Evolutionary conservation across 2,888 invertebrate genomes (phyloP), one percentile per base, ranked within the genome.

Genomic region (Falcaria lacertinaria): DNA sequence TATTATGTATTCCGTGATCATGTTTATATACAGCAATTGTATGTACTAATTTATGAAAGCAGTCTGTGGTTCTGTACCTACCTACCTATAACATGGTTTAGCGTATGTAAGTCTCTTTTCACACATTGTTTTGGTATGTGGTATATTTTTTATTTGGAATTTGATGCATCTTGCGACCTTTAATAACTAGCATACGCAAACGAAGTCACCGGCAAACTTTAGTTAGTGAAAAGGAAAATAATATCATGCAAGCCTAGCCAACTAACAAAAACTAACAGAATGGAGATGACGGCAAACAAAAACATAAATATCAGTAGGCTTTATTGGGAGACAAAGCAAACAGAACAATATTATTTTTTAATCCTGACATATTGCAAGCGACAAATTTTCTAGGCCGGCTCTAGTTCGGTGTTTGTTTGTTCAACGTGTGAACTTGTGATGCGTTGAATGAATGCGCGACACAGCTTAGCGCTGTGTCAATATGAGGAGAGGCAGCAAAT

Each of bases 301-400:
- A n/a, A 25, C 14, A 22, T 22, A 28, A 25, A 25, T 11, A 6
- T 4, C 1, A n/a, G 5, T 5, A 5, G 35, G 48, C 51, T 48
- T 53, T 52, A 57, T 60, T 57, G 55, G 47, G 47, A 54, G 53
- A 56, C 62, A 63, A 65, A 64, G 57, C 60, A 65, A 64, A 57
- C 60, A 54, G 61, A 57, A 60, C 57, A 65, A 73, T 76, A 78
- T 79, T 74, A 77, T 79, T 80, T 80, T 78, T 77, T 82, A 83
- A 85, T 80, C 83, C 82, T 69, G 57, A 69, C 82, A 86, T 85
- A 85, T 86, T 85, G 86, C 85, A 79, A 48, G 71, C 83, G 81
- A 64, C 60, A 66, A 65, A 56, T 69, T 73, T 68, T 68, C 66
- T 64, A 71, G 67, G 52, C 54, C 60, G 62, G 52, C 57, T 60